These are phyloP conservation scores for Bombus consobrinus DNA, from an alignment of 1,140 invertebrate species.

Conservation along the genomic window DNA sequence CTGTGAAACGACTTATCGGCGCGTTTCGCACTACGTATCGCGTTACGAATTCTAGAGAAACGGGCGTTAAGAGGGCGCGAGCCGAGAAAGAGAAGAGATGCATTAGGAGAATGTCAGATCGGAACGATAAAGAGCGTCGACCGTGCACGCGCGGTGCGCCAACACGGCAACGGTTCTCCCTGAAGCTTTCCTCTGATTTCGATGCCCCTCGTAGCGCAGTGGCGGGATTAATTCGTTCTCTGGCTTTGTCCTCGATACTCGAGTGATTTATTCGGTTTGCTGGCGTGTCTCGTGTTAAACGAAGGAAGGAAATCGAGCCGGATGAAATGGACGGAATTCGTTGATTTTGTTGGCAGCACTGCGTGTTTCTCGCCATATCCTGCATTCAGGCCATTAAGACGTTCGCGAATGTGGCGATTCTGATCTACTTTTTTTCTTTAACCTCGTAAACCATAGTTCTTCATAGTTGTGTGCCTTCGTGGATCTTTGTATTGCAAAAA, in stretches of 20 bases:
- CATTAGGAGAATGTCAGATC: conserved; percentile 27
- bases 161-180: background rate
- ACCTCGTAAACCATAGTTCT: background rate
- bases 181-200: conserved; percentile 14
- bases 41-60: conserved; percentile 1
- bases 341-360: background rate
- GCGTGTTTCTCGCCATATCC: background rate
- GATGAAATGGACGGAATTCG: background rate
- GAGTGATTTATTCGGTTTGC: conserved; percentile 6
- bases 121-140: background rate
- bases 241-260: background rate
- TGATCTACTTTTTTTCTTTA: too few relatives aligned
- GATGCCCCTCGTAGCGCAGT: background rate
- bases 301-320: background rate
- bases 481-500: background rate
- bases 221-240: conserved; percentile 18
- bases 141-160: background rate
- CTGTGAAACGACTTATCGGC: too few relatives aligned
- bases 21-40: too few relatives aligned
- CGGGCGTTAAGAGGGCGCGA: background rate
- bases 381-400: background rate
- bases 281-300: background rate
- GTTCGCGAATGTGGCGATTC: background rate
- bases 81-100: background rate
- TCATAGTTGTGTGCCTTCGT: too few relatives aligned